Evolutionary conservation across 2,797 vertebrate genomes (phyloP), one percentile per base, ranked within the genome.

Genomic region (Cercopithecus neglectus): DNA sequence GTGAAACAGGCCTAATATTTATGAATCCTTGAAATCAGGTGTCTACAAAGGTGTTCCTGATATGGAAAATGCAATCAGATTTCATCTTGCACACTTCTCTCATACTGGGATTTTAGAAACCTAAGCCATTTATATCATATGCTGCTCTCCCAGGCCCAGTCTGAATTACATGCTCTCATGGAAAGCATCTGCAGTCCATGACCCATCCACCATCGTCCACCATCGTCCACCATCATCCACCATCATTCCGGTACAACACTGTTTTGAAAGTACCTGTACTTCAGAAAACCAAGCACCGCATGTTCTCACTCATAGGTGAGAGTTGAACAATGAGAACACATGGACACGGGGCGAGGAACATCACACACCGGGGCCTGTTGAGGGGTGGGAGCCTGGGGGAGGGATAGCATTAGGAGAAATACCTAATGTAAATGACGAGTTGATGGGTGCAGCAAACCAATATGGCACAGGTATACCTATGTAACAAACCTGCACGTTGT

Each of bases 21-120:
- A 67, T 41, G 41, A 84, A 50, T 83, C 36, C 94, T 91, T 85
- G 44, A 59, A 81, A 92, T 94, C 39, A 78, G 55, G 72, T 53
- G 24, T 50, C 61, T 80, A 36, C 24, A 91, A 48, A 91, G 61
- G 13, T 74, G 8, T 48, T 55, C 41, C 39, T 97, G 44, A 74
- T 55, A 80, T 3, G n/a, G 30, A 80, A 76, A 89, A 88, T 80
- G 24, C 41, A 76, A 17, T 28, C 82, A 50, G 46, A 92, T 92
- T 46, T 28, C 11, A 19, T 48, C 19, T 74, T 76, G 53, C 1
- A 36, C n/a, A 17, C 30, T 85, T 21, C 17, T 78, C 53, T 75
- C 39, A 16, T 41, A 50, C 28, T 28, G 26, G 22, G 19, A 46
- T 78, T 48, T 30, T 61, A 39, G 33, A 90, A 82, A 89, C 2